Evolutionary conservation across 2,888 invertebrate genomes (phyloP), one percentile per base, ranked within the genome.

Genomic region (Opisthograptis luteolata): DNA sequence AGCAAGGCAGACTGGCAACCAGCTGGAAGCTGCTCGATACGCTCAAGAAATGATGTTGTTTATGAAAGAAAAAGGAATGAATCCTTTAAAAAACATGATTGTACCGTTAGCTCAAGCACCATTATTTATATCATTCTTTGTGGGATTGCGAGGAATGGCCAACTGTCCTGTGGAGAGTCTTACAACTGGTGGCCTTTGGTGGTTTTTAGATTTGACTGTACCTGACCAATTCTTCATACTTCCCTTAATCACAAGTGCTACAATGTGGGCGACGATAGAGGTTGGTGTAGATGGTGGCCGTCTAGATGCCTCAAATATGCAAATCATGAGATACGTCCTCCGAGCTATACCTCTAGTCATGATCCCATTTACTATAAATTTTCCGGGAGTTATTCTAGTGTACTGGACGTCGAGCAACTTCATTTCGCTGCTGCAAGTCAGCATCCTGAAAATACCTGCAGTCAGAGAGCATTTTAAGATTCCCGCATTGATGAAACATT

Each of bases 131-230:
- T 98, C 98, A 0, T 96, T 98, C 77, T 99, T 98, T 76, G 92
- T 96, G 86, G 97, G 95, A 0, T 83, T 99, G 34, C 92, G 97
- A 64, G 90, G 93, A 58, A 98, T 99, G 98, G 94, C 97, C 0
- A 95, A 95, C 70, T 92, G 95, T 19, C 99, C 98, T 1, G 96
- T 99, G 22, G 97, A 97, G 28, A 98, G 98, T 74, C 92, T 99
- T 92, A 92, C 93, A 57, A 91, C 93, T 0, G 99, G 99, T 19
- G 99, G 99, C 0, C 62, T 97, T 0, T 94, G 92, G 67, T 99
- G 99, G 99, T 98, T 99, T 78, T 89, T 93, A 2, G 98, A 99
- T 91, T 92, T 99, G 31, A 98, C 98, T 0, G 80, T 97, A 6
- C 92, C 96, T 1, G 99, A 99, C 90, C 98, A 98, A 32, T 96